Evolutionary conservation across 30 jellyfish, hydroid and myxozoan species (phyloP), one percentile per base, ranked within the genome.

Genomic region (Phacellophora camtschatica): DNA sequence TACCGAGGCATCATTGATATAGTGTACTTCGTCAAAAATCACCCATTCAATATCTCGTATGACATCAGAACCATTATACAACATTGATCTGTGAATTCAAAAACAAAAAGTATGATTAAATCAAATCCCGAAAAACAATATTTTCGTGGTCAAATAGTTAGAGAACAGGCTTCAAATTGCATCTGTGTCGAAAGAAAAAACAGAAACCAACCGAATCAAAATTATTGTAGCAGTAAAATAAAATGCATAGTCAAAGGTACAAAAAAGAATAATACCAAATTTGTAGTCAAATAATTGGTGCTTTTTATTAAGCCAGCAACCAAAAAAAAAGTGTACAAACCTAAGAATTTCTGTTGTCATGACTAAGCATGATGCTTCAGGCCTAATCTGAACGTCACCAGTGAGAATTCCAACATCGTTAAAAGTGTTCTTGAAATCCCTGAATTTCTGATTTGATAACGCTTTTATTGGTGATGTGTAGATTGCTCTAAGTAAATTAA

Each of bases 391-490:
- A 4, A 95, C 97, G 82, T 95, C 99, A 12, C 99, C 99, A 50
- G 99, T 95, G 27, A 95, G 45, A 43, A 95, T 70, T 1, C 99
- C 99, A 55, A 95, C 99, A 37, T 88, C 97, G 5, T 84, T 73
- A 37, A 88, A 95, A 4, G 97, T 88, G 57, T 77, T 77, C 74
- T 84, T 95, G 79, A 95, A 95, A 84, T 95, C 99, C 36, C 97
- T 56, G 51, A 88, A 95, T 86, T 95, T 95, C 65, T 95, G 99
- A 63, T 95, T 95, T 27, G 99, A 95, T 12, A 95, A 78, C 13
- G 99, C 99, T 51, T 95, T 95, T 37, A 95, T 95, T 1, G 99
- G 99, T 5, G 99, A 95, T 9, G 98, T 95, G 74, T 95, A 95
- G 22, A 95, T 82, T 25, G 98, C 94, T 62, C 99, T 95, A 31